Evolutionary conservation across 2,888 invertebrate species (phyloP).

Genomic region (Limnephilus marmoratus): DNA sequence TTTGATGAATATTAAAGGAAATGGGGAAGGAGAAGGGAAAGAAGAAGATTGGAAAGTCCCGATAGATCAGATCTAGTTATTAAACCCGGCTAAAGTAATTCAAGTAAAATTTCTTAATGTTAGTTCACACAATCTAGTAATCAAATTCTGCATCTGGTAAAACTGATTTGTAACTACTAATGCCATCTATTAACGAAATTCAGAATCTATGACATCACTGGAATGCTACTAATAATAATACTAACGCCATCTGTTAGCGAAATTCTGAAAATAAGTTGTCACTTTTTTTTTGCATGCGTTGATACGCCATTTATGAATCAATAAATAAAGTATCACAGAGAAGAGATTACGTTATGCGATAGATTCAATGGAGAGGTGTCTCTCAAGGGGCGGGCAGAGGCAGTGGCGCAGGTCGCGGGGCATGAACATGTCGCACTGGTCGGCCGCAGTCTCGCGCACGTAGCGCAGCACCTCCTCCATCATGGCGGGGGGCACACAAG

Average conservation of each 20-base stretch:
- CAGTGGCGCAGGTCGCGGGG: constrained; percentile 84
- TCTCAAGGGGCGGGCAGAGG: constrained; percentile 82
- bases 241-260: not conserved
- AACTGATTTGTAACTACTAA: not conserved
- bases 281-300: not conserved
- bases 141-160: not conserved
- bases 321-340: not conserved
- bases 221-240: not conserved
- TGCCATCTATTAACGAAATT: not conserved
- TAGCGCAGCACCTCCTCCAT: constrained; percentile 77
- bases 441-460: constrained; percentile 74
- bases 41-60: not conserved
- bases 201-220: not conserved
- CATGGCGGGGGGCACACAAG: constrained; percentile 74
- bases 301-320: not conserved
- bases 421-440: constrained; percentile 82
- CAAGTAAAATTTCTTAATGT: not conserved
- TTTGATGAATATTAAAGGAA: not conserved
- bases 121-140: not conserved
- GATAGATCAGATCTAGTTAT: not conserved
- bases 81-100: not conserved
- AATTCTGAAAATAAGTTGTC: not conserved
- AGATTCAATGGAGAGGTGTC: constrained; percentile 5
- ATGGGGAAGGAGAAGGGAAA: not conserved
- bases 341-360: not conserved